Evolutionary conservation across 2,113 vertebrate species (phyloP).

Genomic region (Amblyornis subalaris): DNA sequence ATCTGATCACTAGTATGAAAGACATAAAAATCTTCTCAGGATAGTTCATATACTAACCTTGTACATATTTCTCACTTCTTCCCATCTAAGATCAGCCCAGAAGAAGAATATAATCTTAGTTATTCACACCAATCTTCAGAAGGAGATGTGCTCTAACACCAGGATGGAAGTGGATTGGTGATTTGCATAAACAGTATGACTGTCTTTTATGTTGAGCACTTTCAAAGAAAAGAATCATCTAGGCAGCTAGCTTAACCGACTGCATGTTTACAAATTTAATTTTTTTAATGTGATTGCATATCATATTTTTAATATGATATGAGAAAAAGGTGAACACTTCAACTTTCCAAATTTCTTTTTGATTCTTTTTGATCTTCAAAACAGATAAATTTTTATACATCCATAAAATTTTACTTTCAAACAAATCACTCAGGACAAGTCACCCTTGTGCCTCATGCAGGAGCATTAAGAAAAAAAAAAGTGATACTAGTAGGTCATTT

Average conservation of each 20-base stretch:
- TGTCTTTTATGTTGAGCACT: neutral
- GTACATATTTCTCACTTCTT: neutral
- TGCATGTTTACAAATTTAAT: accelerated
- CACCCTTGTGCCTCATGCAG: neutral
- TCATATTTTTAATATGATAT: neutral
- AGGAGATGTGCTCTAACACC: neutral
- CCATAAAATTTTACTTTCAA: neutral
- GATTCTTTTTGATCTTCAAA: neutral
- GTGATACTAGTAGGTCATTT: accelerated
- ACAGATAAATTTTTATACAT: neutral
- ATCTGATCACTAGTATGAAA: neutral
- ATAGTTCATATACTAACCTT: neutral
- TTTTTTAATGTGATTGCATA: neutral
- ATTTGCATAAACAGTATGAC: neutral
- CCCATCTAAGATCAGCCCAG: neutral
- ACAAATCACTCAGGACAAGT: accelerated
- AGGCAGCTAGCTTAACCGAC: neutral
- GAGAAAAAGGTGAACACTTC: neutral
- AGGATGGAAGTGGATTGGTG: neutral
- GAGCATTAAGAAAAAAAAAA: neutral
- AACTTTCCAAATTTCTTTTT: neutral
- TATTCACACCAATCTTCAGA: neutral
- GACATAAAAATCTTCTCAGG: neutral
- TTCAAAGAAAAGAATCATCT: neutral
- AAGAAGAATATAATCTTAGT: neutral